These are phyloP conservation scores for Melanostigma gelatinosum DNA, from an alignment of 2,113 vertebrate genomes.

Conservation along the genomic window DNA sequence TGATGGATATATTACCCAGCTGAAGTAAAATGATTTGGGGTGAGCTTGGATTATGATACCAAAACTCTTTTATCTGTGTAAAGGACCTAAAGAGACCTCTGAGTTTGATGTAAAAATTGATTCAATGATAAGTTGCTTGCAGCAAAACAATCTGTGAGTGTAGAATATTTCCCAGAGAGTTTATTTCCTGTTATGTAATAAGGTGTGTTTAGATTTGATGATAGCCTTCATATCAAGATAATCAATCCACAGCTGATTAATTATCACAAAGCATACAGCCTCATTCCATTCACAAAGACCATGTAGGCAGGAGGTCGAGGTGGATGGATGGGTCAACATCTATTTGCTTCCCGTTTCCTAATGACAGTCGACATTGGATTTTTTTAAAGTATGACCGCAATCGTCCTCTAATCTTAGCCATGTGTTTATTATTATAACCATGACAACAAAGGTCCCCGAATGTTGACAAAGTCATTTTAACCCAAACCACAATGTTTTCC, in stretches of 20 bases:
- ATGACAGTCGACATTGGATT: no score
- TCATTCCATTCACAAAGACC: constrained; percentile 2
- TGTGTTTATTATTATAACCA: not conserved
- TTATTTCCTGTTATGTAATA: not conserved
- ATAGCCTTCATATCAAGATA: constrained; percentile 3
- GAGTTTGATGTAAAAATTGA: constrained; percentile 38
- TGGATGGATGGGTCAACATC: not conserved
- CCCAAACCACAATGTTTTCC: not conserved
- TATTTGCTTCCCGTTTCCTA: not conserved
- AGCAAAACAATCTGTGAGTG: no score
- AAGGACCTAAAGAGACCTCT: constrained; percentile 6
- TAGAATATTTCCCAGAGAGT: not conserved
- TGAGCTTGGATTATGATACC: constrained; percentile 12
- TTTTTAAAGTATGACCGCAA: not conserved
- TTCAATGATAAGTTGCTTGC: not conserved
- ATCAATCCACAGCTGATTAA: not conserved
- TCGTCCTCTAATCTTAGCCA: not conserved
- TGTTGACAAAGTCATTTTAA: not conserved
- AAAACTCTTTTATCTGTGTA: constrained; percentile 10
- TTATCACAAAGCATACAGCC: not conserved
- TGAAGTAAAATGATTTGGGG: constrained; percentile 7
- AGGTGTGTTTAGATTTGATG: not conserved
- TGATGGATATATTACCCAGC: constrained; percentile 1
- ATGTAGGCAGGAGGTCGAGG: not conserved
- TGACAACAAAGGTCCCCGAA: not conserved